These are phyloP conservation scores for Scaptomyza montana DNA, from an alignment of 1,140 invertebrate species.

Conservation along the genomic window DNA sequence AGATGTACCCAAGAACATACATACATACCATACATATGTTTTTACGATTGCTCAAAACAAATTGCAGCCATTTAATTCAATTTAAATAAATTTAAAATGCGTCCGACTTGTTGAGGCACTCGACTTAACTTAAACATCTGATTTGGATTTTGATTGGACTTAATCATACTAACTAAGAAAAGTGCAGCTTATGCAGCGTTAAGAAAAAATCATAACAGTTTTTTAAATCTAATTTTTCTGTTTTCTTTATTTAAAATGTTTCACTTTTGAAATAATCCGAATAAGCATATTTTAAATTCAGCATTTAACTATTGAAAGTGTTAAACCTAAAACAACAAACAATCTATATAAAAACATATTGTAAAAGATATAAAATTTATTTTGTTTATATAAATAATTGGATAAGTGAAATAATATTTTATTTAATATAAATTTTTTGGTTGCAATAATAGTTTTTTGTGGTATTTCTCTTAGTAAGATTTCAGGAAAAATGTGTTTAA, in stretches of 20 bases:
- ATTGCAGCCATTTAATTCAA: slow-evolving; percentile 81
- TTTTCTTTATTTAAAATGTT: neutral
- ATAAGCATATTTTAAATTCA: too few relatives aligned
- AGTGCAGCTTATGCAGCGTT: slow-evolving; percentile 7
- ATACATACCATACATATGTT: slow-evolving; percentile 18
- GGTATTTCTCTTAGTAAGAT: too few relatives aligned
- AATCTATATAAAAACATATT: too few relatives aligned
- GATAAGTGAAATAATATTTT: too few relatives aligned
- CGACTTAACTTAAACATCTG: slow-evolving; percentile 44
- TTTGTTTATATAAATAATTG: too few relatives aligned
- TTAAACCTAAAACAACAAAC: too few relatives aligned
- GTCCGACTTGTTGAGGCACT: slow-evolving; percentile 64
- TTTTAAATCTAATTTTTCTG: neutral
- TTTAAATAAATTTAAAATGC: slow-evolving; percentile 82
- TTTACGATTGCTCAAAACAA: slow-evolving; percentile 62
- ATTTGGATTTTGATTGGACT: slow-evolving; percentile 46
- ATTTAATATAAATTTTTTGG: too few relatives aligned
- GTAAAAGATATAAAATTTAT: too few relatives aligned
- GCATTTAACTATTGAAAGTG: too few relatives aligned
- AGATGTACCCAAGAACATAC: slow-evolving; percentile 41
- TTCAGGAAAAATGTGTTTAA: too few relatives aligned
- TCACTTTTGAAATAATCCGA: too few relatives aligned
- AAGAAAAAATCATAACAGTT: neutral
- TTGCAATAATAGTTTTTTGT: too few relatives aligned
- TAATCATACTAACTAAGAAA: slow-evolving; percentile 20